Base-by-base conservation (phyloP, 2,888 invertebrate genomes). In the Caenorhabditis japonica region DNA sequence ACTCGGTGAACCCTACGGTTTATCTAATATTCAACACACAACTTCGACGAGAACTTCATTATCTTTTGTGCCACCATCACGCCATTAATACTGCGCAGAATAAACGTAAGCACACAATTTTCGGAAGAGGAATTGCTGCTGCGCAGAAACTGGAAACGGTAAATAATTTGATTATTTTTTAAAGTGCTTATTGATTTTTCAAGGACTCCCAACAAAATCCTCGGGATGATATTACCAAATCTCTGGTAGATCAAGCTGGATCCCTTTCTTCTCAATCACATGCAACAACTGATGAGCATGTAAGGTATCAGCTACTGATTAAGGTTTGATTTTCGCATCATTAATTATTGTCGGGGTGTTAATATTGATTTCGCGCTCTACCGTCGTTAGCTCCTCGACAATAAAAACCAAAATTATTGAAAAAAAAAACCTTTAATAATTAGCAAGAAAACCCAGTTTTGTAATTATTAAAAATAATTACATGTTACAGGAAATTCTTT, bases 1-100 rank as follows among this genome's bases (percentile, higher is more conserved):
- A 86, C 51, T 82, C 82, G n/a, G 82, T 83, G 17, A 85, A 84
- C 53, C 85, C 85, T 10, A 85, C 85, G 1, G 85, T 86, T 3
- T 86, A 86, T 46, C 59, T 86, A n/a, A 75, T 86, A 8, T 86
- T 84, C 75, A 86, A 86, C 58, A 80, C 83, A 2, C 83, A 83
- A 55, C 64, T 86, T 7, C 74, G 86, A 23, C 61, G 81, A 3
- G 85, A 85, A 49, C 66, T 85, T 19, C 80, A 82, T 64, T 81
- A 82, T 59, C 71, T 84, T 15, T 61, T 84, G 13, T 84, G 84
- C 36, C 59, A 78, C 15, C 79, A 77, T 41, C 77, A 76, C 36
- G 69, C 69, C 1, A 71, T 75, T 2, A 70, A 46, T n/a, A 68
- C 55, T n/a, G 59, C 74, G 17, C 78, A 78, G 21, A 73, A 71